Percentiles rank a stretch among this genome's conserved stretches.
These are phyloP conservation scores for Apantesis nais DNA, from an alignment of 2,888 invertebrate species.

Conservation along the genomic window DNA sequence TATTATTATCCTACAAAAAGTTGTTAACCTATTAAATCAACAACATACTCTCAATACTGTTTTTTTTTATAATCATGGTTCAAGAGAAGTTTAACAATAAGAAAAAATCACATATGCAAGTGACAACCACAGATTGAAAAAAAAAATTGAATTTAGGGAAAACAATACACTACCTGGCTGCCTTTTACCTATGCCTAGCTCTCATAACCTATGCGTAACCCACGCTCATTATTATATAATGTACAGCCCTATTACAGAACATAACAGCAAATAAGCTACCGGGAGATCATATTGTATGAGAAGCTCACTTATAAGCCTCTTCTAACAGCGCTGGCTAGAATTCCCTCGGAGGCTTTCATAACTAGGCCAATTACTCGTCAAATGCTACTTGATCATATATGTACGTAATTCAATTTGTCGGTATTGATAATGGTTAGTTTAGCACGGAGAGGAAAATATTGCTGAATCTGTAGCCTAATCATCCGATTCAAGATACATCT, in stretches of 20 bases:
- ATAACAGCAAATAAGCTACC: background rate
- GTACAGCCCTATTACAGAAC: background rate
- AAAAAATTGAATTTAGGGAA: background rate
- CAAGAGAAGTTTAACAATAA: too few relatives aligned
- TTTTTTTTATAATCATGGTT: too few relatives aligned
- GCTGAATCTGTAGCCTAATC: conserved; percentile 22
- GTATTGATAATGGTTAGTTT: conserved; percentile 19
- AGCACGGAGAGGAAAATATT: conserved; percentile 18
- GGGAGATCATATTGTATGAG: conserved; percentile 7
- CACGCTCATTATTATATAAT: background rate
- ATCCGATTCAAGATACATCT: conserved; percentile 23
- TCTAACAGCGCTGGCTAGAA: background rate
- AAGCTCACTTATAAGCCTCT: conserved; percentile 1
- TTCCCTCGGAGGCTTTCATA: conserved; percentile 10
- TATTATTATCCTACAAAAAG: background rate
- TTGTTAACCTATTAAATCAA: background rate
- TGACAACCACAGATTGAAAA: background rate
- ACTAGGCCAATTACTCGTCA: conserved; percentile 10
- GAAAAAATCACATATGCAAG: too few relatives aligned
- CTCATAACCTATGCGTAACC: background rate
- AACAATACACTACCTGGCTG: background rate
- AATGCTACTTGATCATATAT: conserved; percentile 35
- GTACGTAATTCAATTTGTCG: conserved; percentile 32
- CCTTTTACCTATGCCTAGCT: background rate
- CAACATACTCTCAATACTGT: background rate